phyloP scores from a whole-genome alignment of 2,888 invertebrate species.

The Platycnemis pennipes region DNA sequence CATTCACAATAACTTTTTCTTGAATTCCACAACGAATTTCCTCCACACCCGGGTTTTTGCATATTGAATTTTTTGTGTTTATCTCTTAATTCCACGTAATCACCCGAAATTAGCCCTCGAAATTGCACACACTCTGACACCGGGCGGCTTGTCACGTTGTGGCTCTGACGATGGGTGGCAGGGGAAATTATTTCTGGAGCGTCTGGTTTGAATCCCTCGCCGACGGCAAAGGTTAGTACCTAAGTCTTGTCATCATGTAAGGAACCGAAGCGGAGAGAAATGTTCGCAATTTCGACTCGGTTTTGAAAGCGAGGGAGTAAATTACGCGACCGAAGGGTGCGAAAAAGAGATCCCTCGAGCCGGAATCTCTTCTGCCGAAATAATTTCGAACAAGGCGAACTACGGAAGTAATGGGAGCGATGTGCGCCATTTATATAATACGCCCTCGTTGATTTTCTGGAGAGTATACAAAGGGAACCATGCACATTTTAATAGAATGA shows the following conservation, averaged over 20 bases:
- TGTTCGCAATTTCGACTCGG: neutral
- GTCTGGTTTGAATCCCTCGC: neutral
- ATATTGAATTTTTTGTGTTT: no score
- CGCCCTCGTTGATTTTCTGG: constrained; percentile 25
- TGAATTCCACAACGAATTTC: no score
- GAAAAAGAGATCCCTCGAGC: neutral
- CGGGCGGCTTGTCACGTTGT: no score
- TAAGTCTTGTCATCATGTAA: neutral
- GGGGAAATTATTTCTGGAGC: neutral
- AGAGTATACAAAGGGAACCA: constrained; percentile 3
- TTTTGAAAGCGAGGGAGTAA: neutral
- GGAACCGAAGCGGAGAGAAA: neutral
- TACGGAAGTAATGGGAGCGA: constrained; percentile 7
- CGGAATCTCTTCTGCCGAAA: neutral
- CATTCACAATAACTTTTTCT: no score
- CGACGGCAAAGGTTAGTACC: neutral
- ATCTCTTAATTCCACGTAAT: no score
- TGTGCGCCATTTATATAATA: constrained; percentile 28
- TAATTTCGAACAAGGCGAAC: constrained; percentile 21
- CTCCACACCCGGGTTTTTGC: no score
- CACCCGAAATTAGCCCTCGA: no score
- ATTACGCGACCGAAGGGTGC: neutral
- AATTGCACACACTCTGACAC: no score
- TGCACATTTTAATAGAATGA: constrained; percentile 4
- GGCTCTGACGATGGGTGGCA: neutral